Evolutionary conservation across 2,113 vertebrate species (phyloP).

Genomic region (Mustelus asterias): DNA sequence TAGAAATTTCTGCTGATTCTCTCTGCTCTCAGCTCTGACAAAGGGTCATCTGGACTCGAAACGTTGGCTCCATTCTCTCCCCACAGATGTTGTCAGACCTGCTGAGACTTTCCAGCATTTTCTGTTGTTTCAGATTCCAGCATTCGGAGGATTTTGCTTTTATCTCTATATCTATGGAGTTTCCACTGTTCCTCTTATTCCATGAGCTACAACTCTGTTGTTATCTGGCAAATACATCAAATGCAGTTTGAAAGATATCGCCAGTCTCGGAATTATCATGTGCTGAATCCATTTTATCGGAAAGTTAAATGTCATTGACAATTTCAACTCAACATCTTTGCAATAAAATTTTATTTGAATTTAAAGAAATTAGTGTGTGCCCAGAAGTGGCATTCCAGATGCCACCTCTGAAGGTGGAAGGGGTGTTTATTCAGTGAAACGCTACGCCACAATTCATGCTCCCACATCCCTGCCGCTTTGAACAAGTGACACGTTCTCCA

Average conservation of each 20-base stretch:
- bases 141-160: no score
- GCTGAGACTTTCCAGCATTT: no score
- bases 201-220: not conserved
- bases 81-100: no score
- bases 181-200: not conserved
- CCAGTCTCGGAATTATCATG: not conserved
- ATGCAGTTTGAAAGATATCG: not conserved
- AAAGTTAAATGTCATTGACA: not conserved
- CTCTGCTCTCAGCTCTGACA: no score
- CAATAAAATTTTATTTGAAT: not conserved
- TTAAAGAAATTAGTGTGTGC: not conserved
- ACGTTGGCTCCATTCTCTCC: no score
- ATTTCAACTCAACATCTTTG: not conserved
- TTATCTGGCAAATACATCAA: not conserved
- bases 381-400: not conserved
- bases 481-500: no score
- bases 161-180: no score
- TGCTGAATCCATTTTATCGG: not conserved
- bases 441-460: not conserved
- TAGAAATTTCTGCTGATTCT: no score
- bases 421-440: not conserved
- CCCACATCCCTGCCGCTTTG: not conserved
- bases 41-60: no score
- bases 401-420: not conserved
- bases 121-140: no score